Base-by-base conservation (phyloP, 2,888 invertebrate species). In the Sminthurides aquaticus region DNA sequence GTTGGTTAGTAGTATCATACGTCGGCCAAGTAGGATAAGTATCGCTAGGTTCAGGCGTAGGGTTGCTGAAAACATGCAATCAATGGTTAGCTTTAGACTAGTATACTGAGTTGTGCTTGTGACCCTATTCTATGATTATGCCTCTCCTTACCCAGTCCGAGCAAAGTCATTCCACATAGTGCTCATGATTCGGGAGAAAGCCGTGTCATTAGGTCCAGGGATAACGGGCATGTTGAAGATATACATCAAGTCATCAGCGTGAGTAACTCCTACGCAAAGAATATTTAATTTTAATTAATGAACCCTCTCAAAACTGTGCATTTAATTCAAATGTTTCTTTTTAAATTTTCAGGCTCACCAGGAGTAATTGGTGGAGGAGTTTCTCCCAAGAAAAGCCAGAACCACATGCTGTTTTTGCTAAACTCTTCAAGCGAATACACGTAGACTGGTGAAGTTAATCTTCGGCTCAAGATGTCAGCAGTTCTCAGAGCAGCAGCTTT, bases 341-440 rank as follows among this genome's bases (percentile, higher is more conserved):
- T n/a, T n/a, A n/a, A n/a, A n/a, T n/a, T n/a, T n/a, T n/a, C n/a
- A n/a, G n/a, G 29, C 57, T 5, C 59, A 52, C 49, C 71, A 59
- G 56, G 69, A 34, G 66, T 52, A 43, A 71, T 65, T 59, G 69
- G 67, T 24, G 69, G 68, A 18, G 64, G 34, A 15, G 65, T 34
- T 26, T 27, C 54, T 22, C 69, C 70, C 43, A 66, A 26, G n/a
- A 67, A 62, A 1, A 57, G 27, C 49, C 62, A 63, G 25, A 34
- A 20, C 66, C 66, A 66, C 49, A 66, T 49, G 26, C 28, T 49
- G 28, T 66, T 66, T 26, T 34, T 58, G n/a, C 66, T 63, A 34
- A 58, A 65, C 25, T 72, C 55, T 54, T 74, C 74, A 28, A 74
- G 68, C 11, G 67, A 67, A 65, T 74, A 74, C 1, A 74, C 65